Conservation (phyloP, 2,797 vertebrate species). For the Ctenosaura bakeri region DNA sequence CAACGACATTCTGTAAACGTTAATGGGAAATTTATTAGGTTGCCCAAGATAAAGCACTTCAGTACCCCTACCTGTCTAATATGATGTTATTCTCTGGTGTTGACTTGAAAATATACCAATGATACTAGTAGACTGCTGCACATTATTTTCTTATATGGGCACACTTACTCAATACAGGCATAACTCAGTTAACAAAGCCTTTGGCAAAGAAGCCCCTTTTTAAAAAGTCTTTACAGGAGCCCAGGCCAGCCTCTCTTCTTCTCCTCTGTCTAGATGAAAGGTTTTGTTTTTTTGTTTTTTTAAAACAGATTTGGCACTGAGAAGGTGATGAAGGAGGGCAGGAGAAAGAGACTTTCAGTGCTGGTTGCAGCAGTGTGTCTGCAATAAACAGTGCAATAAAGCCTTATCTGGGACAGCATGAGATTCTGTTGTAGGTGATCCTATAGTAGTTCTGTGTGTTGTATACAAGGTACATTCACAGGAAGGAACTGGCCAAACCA, state of each 20-base stretch:
- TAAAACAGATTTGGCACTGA: no score
- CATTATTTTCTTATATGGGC: background rate
- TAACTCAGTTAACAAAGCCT: no score
- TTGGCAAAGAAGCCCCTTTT: no score
- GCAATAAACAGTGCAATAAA: no score
- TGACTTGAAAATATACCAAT: background rate
- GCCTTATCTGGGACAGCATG: background rate
- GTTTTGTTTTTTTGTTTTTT: background rate
- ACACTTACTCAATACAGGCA: background rate
- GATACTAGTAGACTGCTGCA: background rate
- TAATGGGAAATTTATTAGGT: background rate
- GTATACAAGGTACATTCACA: background rate
- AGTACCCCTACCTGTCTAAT: background rate
- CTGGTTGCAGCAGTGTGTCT: no score
- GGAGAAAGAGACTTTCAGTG: background rate
- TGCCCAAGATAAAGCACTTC: background rate
- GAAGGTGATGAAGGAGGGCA: background rate
- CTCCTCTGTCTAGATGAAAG: background rate
- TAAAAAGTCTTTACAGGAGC: no score
- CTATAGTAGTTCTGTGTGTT: no score
- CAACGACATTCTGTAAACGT: background rate
- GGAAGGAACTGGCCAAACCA: background rate
- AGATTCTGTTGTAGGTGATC: background rate
- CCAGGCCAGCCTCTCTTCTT: no score
- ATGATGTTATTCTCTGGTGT: background rate